Base-by-base conservation (phyloP, 64 coral and sea anemone species). In the Montipora sp. region DNA sequence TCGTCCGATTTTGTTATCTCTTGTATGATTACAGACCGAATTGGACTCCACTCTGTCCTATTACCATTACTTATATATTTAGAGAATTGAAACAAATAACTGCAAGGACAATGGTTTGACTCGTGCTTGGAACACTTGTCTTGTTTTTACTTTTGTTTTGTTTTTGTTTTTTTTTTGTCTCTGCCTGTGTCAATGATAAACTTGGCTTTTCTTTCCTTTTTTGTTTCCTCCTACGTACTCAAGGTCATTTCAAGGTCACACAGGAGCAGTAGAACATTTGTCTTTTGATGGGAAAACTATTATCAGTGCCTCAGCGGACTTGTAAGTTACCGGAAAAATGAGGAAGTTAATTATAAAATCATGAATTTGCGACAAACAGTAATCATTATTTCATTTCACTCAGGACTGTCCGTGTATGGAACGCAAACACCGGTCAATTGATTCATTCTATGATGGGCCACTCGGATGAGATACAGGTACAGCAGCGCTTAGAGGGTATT, bases 391-490 rank as follows among this genome's bases (percentile, higher is more conserved):
- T 4, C 84, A 66, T 36, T 4, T 65, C 19, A 10, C 14, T 18
- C 61, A 93, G 91, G 60, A 80, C 61, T 69, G 83, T 93, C 5
- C 48, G 49, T 10, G 77, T 93, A 5, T 88, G 91, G 91, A 80
- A 93, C 59, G 16, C 61, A 12, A 67, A 53, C 4, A 88, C 61
- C 73, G 91, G 83, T 20, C 63, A 73, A 20, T 47, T 93, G 18
- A 23, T 88, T 5, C 91, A 80, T 12, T 88, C 84, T 12, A 77
- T 93, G 24, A 93, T 59, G 43, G 91, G 91, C 47, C 91, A 93
- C 76, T 87, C 75, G 20, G 91, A 93, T 80, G 91, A 93, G 27
- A 93, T 93, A 53, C 75, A 83, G 84, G 91, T 93, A 63, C 14
- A 63, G 60, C 13, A 43, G 80, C 3, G 3, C 36, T 36, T 36